Evolutionary conservation across 2,797 vertebrate genomes (phyloP).

Genomic region (Poeciliopsis infans): DNA sequence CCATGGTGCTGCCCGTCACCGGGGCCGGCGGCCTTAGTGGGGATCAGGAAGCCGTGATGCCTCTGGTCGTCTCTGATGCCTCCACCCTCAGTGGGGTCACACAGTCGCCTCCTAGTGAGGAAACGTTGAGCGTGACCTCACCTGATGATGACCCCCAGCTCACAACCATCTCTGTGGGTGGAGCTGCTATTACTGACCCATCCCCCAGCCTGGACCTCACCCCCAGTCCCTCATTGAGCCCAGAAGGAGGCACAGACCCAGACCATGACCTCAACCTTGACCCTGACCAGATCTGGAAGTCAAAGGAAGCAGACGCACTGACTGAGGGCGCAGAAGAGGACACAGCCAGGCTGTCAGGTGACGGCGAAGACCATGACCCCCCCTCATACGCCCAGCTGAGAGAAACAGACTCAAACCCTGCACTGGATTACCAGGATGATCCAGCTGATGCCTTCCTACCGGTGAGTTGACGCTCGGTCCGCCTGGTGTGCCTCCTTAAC

Average conservation of each 20-base stretch:
- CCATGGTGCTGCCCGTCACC: constrained; percentile 43
- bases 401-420: constrained; percentile 85
- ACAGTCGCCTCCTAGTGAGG: constrained; percentile 39
- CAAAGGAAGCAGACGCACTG: constrained; percentile 57
- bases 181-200: constrained; percentile 58
- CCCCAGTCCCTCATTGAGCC: not conserved
- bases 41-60: constrained; percentile 43
- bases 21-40: constrained; percentile 40
- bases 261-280: constrained; percentile 24
- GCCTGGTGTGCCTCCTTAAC: not conserved
- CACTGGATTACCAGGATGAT: constrained; percentile 92
- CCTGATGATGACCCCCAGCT: constrained; percentile 38
- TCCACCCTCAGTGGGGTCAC: constrained; percentile 57
- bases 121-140: constrained; percentile 31
- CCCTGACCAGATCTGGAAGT: constrained; percentile 76
- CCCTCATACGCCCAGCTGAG: constrained; percentile 85
- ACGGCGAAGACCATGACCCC: constrained; percentile 87
- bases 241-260: constrained; percentile 28
- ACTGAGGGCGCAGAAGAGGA: constrained; percentile 82
- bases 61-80: constrained; percentile 56
- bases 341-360: constrained; percentile 87
- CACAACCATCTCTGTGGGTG: constrained; percentile 61
- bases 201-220: constrained; percentile 43
- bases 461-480: constrained; percentile 79
- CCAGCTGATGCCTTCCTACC: constrained; percentile 85